Evolutionary conservation across 2,888 invertebrate species (phyloP).

Genomic region (Caenorhabditis sp.): DNA sequence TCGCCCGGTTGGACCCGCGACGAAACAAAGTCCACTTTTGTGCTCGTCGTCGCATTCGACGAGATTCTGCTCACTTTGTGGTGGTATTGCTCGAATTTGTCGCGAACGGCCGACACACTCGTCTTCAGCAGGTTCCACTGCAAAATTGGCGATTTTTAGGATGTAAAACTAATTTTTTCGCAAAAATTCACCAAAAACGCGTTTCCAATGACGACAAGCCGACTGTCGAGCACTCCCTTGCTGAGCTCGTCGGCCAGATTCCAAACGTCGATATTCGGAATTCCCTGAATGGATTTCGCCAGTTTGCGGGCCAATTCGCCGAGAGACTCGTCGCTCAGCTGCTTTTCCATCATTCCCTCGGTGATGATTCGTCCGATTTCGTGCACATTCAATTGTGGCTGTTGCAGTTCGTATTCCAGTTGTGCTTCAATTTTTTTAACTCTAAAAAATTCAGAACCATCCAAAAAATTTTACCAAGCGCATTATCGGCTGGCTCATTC

Average conservation of each 20-base stretch:
- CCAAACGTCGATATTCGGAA: constrained; percentile 38
- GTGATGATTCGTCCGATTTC: constrained; percentile 41
- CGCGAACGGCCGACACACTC: constrained; percentile 34
- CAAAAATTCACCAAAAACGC: constrained; percentile 34
- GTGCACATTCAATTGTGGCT: constrained; percentile 22
- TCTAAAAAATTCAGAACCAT: background rate
- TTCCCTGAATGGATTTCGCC: background rate
- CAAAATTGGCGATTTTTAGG: constrained; percentile 1
- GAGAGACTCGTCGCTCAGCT: constrained; percentile 12
- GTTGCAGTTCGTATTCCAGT: constrained; percentile 14
- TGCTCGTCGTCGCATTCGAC: background rate
- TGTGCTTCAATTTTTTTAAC: constrained; percentile 4
- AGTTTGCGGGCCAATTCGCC: constrained; percentile 9
- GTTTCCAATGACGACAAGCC: constrained; percentile 43
- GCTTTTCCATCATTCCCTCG: constrained; percentile 26
- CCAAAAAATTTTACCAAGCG: too few relatives aligned
- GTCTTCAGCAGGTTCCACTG: constrained; percentile 54
- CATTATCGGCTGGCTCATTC: too few relatives aligned
- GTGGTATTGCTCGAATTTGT: constrained; percentile 51
- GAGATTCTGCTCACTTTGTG: constrained; percentile 34
- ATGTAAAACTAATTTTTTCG: background rate
- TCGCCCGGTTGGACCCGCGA: constrained; percentile 1
- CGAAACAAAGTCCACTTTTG: constrained; percentile 17
- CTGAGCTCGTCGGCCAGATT: constrained; percentile 27
- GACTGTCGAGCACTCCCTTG: constrained; percentile 30